Evolutionary conservation across 2,113 vertebrate genomes (phyloP), one percentile per base, ranked within the genome.

Genomic region (Melanostigma gelatinosum): DNA sequence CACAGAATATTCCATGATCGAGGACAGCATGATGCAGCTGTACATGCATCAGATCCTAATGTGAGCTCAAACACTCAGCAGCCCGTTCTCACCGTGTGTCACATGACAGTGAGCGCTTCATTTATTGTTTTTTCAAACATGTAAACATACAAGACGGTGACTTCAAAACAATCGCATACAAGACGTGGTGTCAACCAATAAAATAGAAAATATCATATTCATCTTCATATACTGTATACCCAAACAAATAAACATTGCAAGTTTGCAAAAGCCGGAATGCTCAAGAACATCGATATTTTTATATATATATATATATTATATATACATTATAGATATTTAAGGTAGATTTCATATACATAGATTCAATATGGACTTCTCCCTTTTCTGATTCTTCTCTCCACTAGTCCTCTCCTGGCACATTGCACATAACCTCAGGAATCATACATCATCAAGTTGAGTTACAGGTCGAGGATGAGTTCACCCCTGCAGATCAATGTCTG

Each of bases 141-240:
- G 94, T 94, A 95, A 95, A 95, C 92, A 90, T 89, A 93, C 94
- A 94, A 91, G 92, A 94, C 92, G 61, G 91, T 91, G 94, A 95
- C 91, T 88, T 88, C 82, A 79, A 93, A 94, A 93, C 93, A 89
- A 92, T 90, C 87, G 92, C 92, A 91, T 85, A 93, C 90, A 85
- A 87, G 88, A 94, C 92, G 91, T 89, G 67, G 82, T 87, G 88
- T 92, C 80, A 89, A 90, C 87, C 89, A 90, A 91, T 84, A 87
- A 88, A 90, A 92, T 88, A 88, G 58, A 89, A 91, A 88, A 89
- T 82, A 91, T 87, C 72, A 77, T 85, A 89, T 79, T 84, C 20
- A 88, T 86, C 81, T 86, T 75, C 38, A 72, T 88, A 86, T 85
- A 87, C 73, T 72, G 74, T 83, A 87, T 85, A 89, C 79, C 83